phyloP scores from a whole-genome alignment of 2,888 invertebrate species.

The Trimorus sp. region DNA sequence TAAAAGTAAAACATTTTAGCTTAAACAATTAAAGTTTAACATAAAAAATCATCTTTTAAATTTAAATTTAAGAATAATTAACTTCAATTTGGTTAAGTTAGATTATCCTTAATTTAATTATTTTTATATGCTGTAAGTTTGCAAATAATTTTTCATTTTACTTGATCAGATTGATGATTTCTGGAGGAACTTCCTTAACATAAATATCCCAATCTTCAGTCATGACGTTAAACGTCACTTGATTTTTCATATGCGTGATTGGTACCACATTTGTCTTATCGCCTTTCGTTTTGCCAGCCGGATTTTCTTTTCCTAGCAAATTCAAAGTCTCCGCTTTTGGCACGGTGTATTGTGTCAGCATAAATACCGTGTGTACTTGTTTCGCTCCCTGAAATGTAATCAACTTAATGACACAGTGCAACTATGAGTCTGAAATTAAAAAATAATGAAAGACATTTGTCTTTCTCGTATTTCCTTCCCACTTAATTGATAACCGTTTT shows the following conservation, averaged over 20 bases:
- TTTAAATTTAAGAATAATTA: no score
- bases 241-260: slow-evolving; percentile 89
- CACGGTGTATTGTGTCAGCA: slow-evolving; percentile 88
- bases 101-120: no score
- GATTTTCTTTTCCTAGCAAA: slow-evolving; percentile 83
- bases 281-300: slow-evolving; percentile 35
- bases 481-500: no score
- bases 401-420: neutral
- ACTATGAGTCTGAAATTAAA: neutral
- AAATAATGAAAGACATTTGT: no score
- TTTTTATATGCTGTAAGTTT: no score
- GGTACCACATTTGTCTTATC: slow-evolving; percentile 80
- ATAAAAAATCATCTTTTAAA: no score
- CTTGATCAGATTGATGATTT: slow-evolving; percentile 85
- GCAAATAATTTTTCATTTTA: no score
- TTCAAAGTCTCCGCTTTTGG: slow-evolving; percentile 90
- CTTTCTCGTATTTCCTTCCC: no score
- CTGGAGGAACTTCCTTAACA: slow-evolving; percentile 86
- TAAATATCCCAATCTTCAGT: slow-evolving; percentile 88
- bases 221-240: slow-evolving; percentile 89
- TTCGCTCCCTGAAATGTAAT: slow-evolving; percentile 67
- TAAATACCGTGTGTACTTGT: slow-evolving; percentile 85
- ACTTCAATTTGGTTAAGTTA: no score
- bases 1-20: no score
- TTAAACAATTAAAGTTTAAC: no score